Base-by-base conservation (phyloP, 2,888 invertebrate species). In the Sarcophaga variegata region DNA sequence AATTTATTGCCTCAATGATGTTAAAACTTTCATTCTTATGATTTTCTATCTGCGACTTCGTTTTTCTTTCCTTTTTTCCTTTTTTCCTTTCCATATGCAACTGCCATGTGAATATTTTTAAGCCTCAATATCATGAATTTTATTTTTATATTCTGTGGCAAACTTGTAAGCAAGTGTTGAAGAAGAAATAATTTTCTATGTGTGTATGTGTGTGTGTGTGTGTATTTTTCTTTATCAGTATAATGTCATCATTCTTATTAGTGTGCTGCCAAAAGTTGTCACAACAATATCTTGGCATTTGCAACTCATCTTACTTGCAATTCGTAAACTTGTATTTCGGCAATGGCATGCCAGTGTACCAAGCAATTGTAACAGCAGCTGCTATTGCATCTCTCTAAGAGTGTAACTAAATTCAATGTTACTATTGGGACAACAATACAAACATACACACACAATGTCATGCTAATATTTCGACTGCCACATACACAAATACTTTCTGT, bases 251-350 rank as follows among this genome's bases (percentile, higher is more conserved):
- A 22, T 79, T 83, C 72, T 67, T 78, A 74, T 72, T 69, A 69
- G 20, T 83, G 62, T 77, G 80, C 77, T 74, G 83, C 77, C 77
- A 83, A 86, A 86, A 81, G 75, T 83, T 86, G 83, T 83, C 74
- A 81, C 75, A 83, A 83, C 77, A 83, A 83, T 78, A 60, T 83
- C 69, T 54, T 54, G 54, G 66, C 76, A 86, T 63, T 81, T 81
- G 67, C 72, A 80, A 14, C 17, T 54, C 72, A 80, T 54, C 17
- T 54, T 17, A 14, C 54, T 54, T 54, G 17, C 54, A 54, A 54
- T 1, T 17, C 17, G 54, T 54, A 54, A 37, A 37, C 8, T 37
- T 37, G 37, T 37, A 37, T 37, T 54, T 12, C 54, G 54, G 17
- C 17, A 75, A 76, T 71, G 64, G 20, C 20, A 59, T 71, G 60